A percentile compares a stretch with the other conserved stretches of the same genome.
Evolutionary conservation across 2,888 invertebrate genomes (phyloP).

Genomic region (Kuschelorhynchus macadamiae): DNA sequence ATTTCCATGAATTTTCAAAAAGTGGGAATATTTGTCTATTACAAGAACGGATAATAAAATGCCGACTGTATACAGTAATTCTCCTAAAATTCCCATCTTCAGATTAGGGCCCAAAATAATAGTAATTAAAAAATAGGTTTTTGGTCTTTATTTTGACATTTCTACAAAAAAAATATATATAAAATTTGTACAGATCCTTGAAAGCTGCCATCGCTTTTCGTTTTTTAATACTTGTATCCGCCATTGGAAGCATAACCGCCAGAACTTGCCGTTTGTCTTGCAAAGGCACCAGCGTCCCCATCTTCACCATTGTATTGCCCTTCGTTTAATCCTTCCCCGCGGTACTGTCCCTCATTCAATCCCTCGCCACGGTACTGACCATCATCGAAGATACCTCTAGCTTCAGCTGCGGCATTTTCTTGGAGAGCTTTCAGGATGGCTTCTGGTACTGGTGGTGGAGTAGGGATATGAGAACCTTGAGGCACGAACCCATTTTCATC

Average conservation of each 20-base stretch:
- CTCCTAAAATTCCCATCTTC: too few species aligned
- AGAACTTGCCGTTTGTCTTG: neutral
- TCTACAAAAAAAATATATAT: conserved; percentile 1
- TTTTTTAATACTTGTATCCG: conserved; percentile 25
- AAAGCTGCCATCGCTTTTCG: too few species aligned
- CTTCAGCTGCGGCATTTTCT: conserved; percentile 55
- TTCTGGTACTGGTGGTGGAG: conserved; percentile 73
- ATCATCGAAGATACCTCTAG: conserved; percentile 49
- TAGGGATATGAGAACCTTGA: conserved; percentile 71
- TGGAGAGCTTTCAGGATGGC: conserved; percentile 68
- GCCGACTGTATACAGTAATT: too few species aligned
- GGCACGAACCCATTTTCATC: conserved; percentile 65
- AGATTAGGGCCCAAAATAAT: too few species aligned
- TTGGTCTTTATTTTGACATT: conserved; percentile 10
- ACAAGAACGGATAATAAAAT: too few species aligned
- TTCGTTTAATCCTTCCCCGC: conserved; percentile 37
- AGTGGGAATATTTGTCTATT: too few species aligned
- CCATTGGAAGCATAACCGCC: conserved; percentile 9
- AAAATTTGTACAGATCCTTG: conserved; percentile 4
- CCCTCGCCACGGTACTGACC: conserved; percentile 45
- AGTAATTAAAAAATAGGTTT: neutral
- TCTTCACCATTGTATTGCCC: conserved; percentile 34
- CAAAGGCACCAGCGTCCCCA: neutral
- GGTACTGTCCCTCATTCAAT: conserved; percentile 41
- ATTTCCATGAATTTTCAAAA: too few species aligned